Evolutionary conservation across 1,140 invertebrate species (phyloP).

Genomic region (Bombyx mori): DNA sequence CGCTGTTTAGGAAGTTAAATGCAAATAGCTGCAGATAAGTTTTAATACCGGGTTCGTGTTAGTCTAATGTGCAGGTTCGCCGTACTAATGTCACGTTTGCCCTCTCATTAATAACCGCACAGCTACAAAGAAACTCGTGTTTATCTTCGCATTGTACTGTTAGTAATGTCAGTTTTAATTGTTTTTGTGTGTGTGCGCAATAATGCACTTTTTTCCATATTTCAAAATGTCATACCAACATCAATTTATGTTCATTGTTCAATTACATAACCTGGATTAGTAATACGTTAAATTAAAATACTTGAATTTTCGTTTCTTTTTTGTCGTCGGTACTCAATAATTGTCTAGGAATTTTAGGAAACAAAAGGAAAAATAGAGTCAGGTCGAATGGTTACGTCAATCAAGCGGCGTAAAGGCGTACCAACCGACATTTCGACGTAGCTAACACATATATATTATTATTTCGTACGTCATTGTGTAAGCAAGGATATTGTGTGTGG

Average conservation of each 20-base stretch:
- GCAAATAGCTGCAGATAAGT: constrained; percentile 66
- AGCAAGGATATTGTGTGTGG: constrained; percentile 65
- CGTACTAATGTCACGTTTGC: constrained; percentile 66
- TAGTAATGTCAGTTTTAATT: neutral
- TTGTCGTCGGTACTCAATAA: too few relatives aligned
- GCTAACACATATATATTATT: constrained; percentile 55
- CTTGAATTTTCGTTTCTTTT: too few relatives aligned
- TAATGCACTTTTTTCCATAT: too few relatives aligned
- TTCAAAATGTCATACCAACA: too few relatives aligned
- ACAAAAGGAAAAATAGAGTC: constrained; percentile 20
- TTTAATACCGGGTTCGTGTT: constrained; percentile 57
- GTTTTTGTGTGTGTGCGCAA: neutral
- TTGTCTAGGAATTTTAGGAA: constrained; percentile 16
- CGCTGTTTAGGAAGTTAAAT: constrained; percentile 63
- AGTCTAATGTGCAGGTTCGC: constrained; percentile 59
- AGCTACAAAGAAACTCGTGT: constrained; percentile 51
- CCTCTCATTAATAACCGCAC: constrained; percentile 59
- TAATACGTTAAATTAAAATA: too few relatives aligned
- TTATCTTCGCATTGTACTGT: constrained; percentile 33
- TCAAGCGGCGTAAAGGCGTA: constrained; percentile 38
- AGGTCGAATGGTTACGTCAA: constrained; percentile 36
- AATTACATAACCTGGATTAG: too few relatives aligned
- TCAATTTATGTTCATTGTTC: too few relatives aligned
- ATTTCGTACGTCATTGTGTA: constrained; percentile 54
- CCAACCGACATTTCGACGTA: constrained; percentile 35